phyloP scores from a whole-genome alignment of 1,140 invertebrate genomes.

The Linepithema humile region DNA sequence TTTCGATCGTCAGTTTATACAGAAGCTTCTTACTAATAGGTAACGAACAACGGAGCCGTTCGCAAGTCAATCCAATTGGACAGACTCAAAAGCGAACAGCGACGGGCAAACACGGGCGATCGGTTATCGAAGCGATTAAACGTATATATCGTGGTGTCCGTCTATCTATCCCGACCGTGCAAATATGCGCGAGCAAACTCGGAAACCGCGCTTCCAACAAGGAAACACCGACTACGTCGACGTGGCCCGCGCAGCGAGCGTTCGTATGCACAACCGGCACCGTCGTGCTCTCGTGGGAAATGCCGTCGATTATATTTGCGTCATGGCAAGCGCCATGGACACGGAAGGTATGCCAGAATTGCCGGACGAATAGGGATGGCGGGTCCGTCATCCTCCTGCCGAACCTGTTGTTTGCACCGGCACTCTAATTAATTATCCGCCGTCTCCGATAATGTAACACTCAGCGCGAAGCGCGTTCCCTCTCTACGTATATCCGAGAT shows the following conservation, averaged over 20 bases:
- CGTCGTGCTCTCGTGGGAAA: slow-evolving; percentile 67
- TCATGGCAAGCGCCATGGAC: slow-evolving; percentile 59
- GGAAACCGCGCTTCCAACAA: slow-evolving; percentile 47
- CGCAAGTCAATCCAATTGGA: slow-evolving; percentile 49
- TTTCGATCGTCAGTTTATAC: neutral
- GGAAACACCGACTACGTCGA: slow-evolving; percentile 33
- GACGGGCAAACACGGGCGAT: slow-evolving; percentile 52
- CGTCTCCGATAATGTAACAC: slow-evolving; percentile 67
- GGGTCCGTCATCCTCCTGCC: slow-evolving; percentile 36
- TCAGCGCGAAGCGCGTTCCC: neutral
- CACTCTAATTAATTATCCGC: slow-evolving; percentile 78
- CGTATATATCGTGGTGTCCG: slow-evolving; percentile 35
- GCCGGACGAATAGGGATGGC: slow-evolving; percentile 51
- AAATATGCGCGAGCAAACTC: slow-evolving; percentile 49
- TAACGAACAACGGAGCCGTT: slow-evolving; percentile 17
- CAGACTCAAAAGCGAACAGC: slow-evolving; percentile 60
- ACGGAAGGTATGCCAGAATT: slow-evolving; percentile 37
- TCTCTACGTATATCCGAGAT: slow-evolving; percentile 36
- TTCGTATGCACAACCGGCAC: slow-evolving; percentile 49
- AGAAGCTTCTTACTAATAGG: slow-evolving; percentile 34
- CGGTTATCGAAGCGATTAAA: slow-evolving; percentile 52
- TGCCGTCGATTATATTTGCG: slow-evolving; percentile 74
- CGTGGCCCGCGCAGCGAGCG: slow-evolving; percentile 18
- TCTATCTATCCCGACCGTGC: slow-evolving; percentile 33
- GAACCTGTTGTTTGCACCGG: slow-evolving; percentile 67